Base-by-base conservation (phyloP, 2,888 invertebrate species). In the Physocephala rufipes region DNA sequence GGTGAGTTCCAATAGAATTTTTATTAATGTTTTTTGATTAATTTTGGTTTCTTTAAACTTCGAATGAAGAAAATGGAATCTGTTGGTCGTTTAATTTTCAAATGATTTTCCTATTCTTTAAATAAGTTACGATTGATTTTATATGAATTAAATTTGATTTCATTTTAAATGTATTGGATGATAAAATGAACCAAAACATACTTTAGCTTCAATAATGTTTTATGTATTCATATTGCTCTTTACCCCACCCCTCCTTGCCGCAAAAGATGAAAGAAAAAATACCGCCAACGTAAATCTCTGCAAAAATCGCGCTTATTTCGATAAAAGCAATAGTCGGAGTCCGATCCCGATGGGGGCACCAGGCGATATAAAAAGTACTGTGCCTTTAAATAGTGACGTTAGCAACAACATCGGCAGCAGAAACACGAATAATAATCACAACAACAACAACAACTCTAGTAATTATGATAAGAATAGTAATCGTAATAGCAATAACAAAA, bases 1-100 rank as follows among this genome's bases (percentile, higher is more conserved):
- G 86, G 86, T 86, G 86, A 84, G 86, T 86, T 86, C 86, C 84
- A 86, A 86, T 86, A 85, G 84, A 82, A 82, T 81, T 80, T 80
- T 78, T 79, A 80, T 82, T 82, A 77, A 74, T 76, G 79, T 77
- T 78, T 67, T 71, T 65, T 19, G 69, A 73, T 73, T 76, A 72
- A 43, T 69, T 73, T 63, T 28, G 7, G 62, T 72, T 61, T 69
- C 58, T 30, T 63, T 69, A 67, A 26, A 63, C 68, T 70, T 75
- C n/a, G n/a, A n/a, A n/a, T n/a, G n/a, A n/a, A n/a, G n/a, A n/a
- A n/a, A n/a, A n/a, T n/a, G n/a, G n/a, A n/a, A 16, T 67, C 21
- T 13, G 21, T 12, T 30, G 28, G 43, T 26, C 26, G 15, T 47
- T 19, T 16, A 49, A 47, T 24, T 13, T 28, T 65, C 49, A 26